phyloP scores from a whole-genome alignment of 2,888 invertebrate genomes.

The Cancer borealis region DNA sequence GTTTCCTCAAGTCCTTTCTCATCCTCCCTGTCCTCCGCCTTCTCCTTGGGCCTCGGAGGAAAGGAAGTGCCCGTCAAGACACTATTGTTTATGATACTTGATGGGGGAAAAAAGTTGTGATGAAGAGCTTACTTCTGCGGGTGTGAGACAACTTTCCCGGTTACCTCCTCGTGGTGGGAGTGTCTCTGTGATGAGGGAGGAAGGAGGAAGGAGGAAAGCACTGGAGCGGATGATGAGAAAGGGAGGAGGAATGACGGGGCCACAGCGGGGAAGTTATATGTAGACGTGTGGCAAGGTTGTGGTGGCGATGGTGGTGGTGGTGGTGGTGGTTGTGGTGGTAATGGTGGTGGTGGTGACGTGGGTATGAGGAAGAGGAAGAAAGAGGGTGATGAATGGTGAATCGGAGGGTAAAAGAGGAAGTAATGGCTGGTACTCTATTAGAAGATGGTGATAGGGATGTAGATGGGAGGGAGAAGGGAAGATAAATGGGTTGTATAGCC shows the following conservation, averaged over 20 bases:
- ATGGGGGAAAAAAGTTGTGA: background rate
- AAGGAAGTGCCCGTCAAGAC: background rate
- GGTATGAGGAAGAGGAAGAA: no score
- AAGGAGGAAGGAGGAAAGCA: background rate
- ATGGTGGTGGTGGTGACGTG: no score
- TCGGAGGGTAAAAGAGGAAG: no score
- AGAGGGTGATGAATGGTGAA: no score
- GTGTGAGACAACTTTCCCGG: background rate
- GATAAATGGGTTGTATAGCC: no score
- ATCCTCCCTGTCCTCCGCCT: background rate
- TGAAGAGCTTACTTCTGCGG: background rate
- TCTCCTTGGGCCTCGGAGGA: background rate
- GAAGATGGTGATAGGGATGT: no score
- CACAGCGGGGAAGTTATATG: background rate
- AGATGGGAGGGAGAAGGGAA: no score
- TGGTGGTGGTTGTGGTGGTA: no score
- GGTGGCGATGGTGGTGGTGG: no score
- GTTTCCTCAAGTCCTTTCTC: background rate
- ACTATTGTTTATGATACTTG: background rate
- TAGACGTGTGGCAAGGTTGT: no score
- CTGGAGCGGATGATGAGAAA: background rate
- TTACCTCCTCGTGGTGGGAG: background rate
- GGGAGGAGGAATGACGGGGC: background rate
- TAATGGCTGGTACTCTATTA: no score
- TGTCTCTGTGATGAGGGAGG: background rate